Conservation (phyloP, 2,888 invertebrate species). For the Tyria jacobaeae region DNA sequence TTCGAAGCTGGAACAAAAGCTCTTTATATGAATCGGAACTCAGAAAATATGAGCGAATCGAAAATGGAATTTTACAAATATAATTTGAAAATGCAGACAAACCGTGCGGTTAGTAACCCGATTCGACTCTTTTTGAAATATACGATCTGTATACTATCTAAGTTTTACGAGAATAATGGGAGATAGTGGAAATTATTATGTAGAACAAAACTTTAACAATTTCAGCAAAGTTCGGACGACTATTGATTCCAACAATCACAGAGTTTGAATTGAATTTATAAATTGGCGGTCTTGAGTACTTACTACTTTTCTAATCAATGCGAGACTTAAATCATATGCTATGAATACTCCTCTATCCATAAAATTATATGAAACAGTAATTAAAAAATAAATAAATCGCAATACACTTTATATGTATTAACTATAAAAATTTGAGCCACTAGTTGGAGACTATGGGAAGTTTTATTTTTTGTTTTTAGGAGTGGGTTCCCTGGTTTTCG, state of each 20-base stretch:
- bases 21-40: slow-evolving; percentile 38
- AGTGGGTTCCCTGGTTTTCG: too few species aligned
- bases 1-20: slow-evolving; percentile 38
- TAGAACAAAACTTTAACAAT: slow-evolving; percentile 34
- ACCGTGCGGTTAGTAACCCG: slow-evolving; percentile 43
- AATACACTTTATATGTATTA: neutral
- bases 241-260: slow-evolving; percentile 35
- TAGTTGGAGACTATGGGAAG: too few species aligned
- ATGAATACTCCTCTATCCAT: too few species aligned
- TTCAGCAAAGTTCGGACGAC: slow-evolving; percentile 29
- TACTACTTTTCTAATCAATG: neutral
- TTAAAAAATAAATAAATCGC: neutral
- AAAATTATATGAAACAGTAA: too few species aligned
- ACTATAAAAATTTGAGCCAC: too few species aligned
- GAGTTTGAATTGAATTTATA: slow-evolving; percentile 20
- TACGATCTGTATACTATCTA: slow-evolving; percentile 37
- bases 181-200: slow-evolving; percentile 44
- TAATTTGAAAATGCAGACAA: slow-evolving; percentile 43
- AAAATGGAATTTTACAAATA: slow-evolving; percentile 40
- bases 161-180: slow-evolving; percentile 30
- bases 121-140: slow-evolving; percentile 37
- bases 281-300: slow-evolving; percentile 24
- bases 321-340: too few species aligned
- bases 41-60: slow-evolving; percentile 41
- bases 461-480: too few species aligned